Evolutionary conservation across 2,888 invertebrate species (phyloP).

Genomic region (Liposcelis brunnea): DNA sequence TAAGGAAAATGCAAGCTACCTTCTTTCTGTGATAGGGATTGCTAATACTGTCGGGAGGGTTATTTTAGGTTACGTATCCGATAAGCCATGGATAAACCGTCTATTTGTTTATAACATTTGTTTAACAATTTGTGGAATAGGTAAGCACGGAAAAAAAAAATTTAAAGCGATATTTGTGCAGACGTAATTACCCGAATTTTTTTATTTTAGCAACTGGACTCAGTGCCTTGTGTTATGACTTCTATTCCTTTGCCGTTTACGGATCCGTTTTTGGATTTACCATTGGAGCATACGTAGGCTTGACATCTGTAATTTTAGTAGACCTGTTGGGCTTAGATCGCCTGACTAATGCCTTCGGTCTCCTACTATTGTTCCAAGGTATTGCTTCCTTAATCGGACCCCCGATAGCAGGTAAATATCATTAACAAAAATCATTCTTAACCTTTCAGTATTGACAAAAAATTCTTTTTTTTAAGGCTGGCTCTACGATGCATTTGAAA

Average conservation of each 20-base stretch:
- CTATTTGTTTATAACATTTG: conserved; percentile 77
- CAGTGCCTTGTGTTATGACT: conserved; percentile 57
- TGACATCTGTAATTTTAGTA: conserved; percentile 88
- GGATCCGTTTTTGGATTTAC: conserved; percentile 72
- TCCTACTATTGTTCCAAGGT: conserved; percentile 83
- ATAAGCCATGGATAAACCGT: conserved; percentile 82
- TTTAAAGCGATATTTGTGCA: no score
- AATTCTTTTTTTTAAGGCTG: conserved; percentile 42
- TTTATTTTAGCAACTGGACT: conserved; percentile 52
- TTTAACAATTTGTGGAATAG: conserved; percentile 72
- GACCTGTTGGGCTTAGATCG: conserved; percentile 84
- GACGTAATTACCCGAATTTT: conserved; percentile 1
- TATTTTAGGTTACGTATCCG: conserved; percentile 68
- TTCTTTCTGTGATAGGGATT: conserved; percentile 66
- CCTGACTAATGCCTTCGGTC: conserved; percentile 88
- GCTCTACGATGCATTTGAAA: conserved; percentile 56
- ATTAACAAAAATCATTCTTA: not conserved
- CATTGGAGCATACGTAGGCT: conserved; percentile 89
- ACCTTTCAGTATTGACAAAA: not conserved
- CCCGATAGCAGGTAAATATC: conserved; percentile 67
- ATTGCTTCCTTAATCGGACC: conserved; percentile 83
- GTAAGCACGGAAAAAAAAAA: conserved; percentile 37
- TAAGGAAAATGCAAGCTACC: conserved; percentile 42
- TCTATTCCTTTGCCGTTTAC: conserved; percentile 56
- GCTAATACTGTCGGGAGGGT: conserved; percentile 83